A percentile compares a stretch with the other conserved stretches of the same genome.
phyloP scores from a whole-genome alignment of 2,113 vertebrate genomes.

The Neogobius melanostomus region DNA sequence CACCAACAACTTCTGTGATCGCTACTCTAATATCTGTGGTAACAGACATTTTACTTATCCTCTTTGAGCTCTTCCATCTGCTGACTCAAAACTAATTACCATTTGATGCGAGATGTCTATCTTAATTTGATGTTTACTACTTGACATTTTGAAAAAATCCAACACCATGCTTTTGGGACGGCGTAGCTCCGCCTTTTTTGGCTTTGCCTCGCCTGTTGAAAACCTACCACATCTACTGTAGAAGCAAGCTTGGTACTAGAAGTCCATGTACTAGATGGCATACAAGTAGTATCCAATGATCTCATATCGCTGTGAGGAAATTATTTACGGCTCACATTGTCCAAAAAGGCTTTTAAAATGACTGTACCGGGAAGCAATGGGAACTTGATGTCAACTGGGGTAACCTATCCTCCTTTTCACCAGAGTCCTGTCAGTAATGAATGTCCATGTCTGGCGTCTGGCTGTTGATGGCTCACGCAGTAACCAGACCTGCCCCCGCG shows the following conservation, averaged over 20 bases:
- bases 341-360: background rate
- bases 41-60: no score
- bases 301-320: background rate
- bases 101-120: no score
- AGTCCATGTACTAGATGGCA: background rate
- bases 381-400: background rate
- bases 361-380: background rate
- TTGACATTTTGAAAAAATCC: no score
- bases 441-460: background rate
- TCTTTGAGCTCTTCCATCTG: no score
- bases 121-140: no score
- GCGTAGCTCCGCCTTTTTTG: no score
- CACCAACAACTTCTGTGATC: no score
- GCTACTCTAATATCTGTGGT: no score
- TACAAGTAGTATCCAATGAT: background rate
- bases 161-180: no score
- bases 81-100: no score
- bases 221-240: background rate
- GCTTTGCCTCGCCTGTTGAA: background rate
- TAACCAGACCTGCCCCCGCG: conserved; percentile 25
- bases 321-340: background rate
- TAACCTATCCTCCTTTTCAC: background rate
- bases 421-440: background rate
- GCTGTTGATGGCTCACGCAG: conserved; percentile 12
- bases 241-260: background rate